Evolutionary conservation across 2,797 vertebrate genomes (phyloP), one percentile per base, ranked within the genome.

Genomic region (Phrynocephalus guinanensis): DNA sequence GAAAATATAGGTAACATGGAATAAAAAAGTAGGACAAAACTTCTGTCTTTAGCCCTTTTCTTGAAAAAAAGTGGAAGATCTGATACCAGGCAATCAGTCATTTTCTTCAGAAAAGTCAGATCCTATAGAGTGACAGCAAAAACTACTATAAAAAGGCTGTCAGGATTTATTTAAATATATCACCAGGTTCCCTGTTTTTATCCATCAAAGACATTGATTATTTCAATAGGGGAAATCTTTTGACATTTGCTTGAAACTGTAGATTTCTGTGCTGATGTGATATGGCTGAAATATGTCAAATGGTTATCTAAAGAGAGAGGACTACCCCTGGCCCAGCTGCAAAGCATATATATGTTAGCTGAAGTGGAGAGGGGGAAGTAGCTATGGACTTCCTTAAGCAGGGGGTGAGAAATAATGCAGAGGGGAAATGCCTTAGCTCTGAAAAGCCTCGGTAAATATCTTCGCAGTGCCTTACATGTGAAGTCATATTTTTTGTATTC

Each of bases 131-230:
- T 93, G 90, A 92, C 92, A 95, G 88, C 78, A 89, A 94, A 95
- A 95, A 93, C 52, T 84, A 92, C 86, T 90, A 90, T 92, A 90
- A 90, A 95, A 87, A 86, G 20, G 48, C 93, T 95, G 96, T 96
- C 94, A 95, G 79, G 87, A 86, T 93, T 87, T 89, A 94, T 95
- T 95, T 96, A 88, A 94, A 94, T 92, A 91, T 93, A 90, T 89
- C 86, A 50, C 73, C n/a, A 0, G 93, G 85, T 92, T 91, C 86
- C 92, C 87, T 88, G 89, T 94, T 92, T 93, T 93, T 92, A 87
- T 90, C 94, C 94, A 95, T 95, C 94, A 96, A 93, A 96, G 87
- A 0, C 92, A 96, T 96, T 94, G 95, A 96, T 96, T 95, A 94
- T 94, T 96, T 95, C 95, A 93, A 91, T 95, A 90, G 94, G 93